Evolutionary conservation across 2,113 vertebrate genomes (phyloP).

Genomic region (Gobio gobio): DNA sequence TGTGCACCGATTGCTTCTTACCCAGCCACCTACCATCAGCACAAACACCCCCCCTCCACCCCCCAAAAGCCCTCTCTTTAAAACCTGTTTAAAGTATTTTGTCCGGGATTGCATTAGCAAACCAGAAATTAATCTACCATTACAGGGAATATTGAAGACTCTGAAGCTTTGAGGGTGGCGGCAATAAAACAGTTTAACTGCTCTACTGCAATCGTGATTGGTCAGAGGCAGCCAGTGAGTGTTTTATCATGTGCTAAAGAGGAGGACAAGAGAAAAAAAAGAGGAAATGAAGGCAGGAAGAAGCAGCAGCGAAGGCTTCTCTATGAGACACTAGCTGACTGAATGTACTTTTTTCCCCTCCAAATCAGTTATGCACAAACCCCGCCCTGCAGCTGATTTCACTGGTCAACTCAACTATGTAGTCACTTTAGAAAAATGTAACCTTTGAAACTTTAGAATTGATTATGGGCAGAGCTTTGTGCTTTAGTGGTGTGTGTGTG

Average conservation of each 20-base stretch:
- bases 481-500: not conserved
- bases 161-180: constrained; percentile 65
- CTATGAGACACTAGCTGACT: not conserved
- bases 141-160: constrained; percentile 68
- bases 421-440: not conserved
- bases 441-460: too few species aligned
- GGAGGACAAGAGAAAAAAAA: constrained; percentile 54
- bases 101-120: constrained; percentile 69
- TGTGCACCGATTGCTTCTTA: constrained; percentile 57
- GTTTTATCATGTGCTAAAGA: constrained; percentile 70
- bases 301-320: constrained; percentile 24
- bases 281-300: constrained; percentile 36
- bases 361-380: not conserved
- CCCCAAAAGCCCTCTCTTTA: not conserved
- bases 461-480: too few species aligned
- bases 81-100: constrained; percentile 64
- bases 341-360: not conserved
- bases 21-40: constrained; percentile 17
- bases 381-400: not conserved
- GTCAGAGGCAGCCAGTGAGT: constrained; percentile 63
- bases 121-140: constrained; percentile 72
- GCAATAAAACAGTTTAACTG: constrained; percentile 71
- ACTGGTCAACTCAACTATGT: not conserved
- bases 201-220: constrained; percentile 67
- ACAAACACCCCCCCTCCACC: not conserved